Base-by-base conservation (phyloP, 1,140 invertebrate species). In the Geopemphigus sp. region DNA sequence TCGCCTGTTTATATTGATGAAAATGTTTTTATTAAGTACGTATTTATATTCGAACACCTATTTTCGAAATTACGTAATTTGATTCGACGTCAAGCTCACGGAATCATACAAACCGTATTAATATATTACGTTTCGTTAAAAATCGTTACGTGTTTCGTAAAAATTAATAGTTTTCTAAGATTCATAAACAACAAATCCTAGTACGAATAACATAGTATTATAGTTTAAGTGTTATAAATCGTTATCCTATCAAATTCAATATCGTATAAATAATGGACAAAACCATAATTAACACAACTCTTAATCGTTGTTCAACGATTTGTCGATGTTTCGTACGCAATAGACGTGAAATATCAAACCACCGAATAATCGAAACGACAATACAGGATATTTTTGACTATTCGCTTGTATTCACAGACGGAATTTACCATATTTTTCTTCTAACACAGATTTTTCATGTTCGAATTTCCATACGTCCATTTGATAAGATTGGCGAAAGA, bases 381-480 rank as follows among this genome's bases (percentile, higher is more conserved):
- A 61, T 24, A 19, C n/a, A 32, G 10, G 19, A 64, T 39, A 32
- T 32, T 64, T 64, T 64, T 64, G 61, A 26, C 32, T 26, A 32
- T n/a, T 32, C 61, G 26, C 14, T 26, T 14, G 29, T 32, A 32
- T 64, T 39, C n/a, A 64, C n/a, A 32, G 61, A 64, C 12, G 17
- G 8, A 32, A 64, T 64, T 64, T 39, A 64, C 61, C 32, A 32
- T 17, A n/a, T 17, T 19, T 32, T 64, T 32, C 32, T 64, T 64
- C 29, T 10, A 19, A 39, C 61, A 14, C 19, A 64, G 61, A 26
- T 32, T 32, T 32, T 64, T 64, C 19, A 8, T 17, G 17, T 64
- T 64, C 8, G n/a, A 39, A 64, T 64, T 64, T 32, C 17, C 61
- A 64, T 64, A 64, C 26, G 29, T 64, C 15, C 61, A 64, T 64